Conservation (phyloP, 2,888 invertebrate genomes). For the Imbricaverruca yamaguchii region DNA sequence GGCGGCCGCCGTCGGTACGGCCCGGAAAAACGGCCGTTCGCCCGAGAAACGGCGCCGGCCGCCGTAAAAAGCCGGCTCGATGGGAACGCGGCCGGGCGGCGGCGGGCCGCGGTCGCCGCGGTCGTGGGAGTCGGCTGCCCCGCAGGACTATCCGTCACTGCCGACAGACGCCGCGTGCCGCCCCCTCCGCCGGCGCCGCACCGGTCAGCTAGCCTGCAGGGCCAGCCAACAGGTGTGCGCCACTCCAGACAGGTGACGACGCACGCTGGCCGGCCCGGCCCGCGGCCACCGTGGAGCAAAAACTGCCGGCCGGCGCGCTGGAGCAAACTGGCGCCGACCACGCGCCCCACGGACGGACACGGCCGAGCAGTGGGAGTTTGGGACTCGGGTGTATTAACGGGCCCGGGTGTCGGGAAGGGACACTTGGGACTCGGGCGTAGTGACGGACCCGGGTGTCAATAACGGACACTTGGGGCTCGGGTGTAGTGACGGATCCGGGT, state of each 20-base stretch:
- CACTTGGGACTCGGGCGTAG: not conserved
- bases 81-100: not conserved
- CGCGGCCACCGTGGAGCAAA: not conserved
- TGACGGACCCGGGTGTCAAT: too few species aligned
- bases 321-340: not conserved
- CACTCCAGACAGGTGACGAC: not conserved
- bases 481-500: too few species aligned
- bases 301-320: not conserved
- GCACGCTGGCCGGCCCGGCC: not conserved
- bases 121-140: not conserved
- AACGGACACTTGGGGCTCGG: too few species aligned
- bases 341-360: too few species aligned
- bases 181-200: not conserved
- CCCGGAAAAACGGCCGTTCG: conserved; percentile 3
- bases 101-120: not conserved
- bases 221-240: not conserved
- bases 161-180: not conserved
- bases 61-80: not conserved
- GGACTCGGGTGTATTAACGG: not conserved
- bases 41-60: not conserved
- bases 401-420: not conserved
- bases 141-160: not conserved
- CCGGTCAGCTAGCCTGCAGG: too few species aligned
- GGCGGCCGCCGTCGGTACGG: not conserved
- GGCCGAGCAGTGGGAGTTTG: not conserved